Conservation (phyloP, 2,888 invertebrate genomes). For the Dryadula phaetusa region DNA sequence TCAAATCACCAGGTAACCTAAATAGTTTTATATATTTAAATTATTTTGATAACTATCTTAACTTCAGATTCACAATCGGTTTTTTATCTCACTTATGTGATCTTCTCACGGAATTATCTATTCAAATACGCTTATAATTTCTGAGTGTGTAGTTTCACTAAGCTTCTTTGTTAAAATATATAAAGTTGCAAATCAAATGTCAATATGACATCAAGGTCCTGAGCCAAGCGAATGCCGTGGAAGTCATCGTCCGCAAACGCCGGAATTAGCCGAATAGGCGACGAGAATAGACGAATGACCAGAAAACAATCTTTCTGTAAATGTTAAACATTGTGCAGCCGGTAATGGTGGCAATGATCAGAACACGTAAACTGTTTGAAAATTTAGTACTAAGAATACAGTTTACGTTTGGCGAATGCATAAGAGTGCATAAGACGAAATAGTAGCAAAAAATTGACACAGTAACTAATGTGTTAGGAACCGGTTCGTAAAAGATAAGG, state of each 20-base stretch:
- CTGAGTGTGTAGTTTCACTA: not conserved
- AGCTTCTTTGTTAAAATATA: slow-evolving; percentile 9
- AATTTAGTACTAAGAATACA: slow-evolving; percentile 10
- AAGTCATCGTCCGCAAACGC: slow-evolving; percentile 79
- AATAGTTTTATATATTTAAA: not conserved
- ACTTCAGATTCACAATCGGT: slow-evolving; percentile 11
- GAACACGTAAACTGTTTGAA: not conserved
- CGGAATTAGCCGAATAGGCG: slow-evolving; percentile 75
- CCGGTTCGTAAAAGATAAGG: slow-evolving; percentile 37
- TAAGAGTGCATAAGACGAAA: slow-evolving; percentile 33
- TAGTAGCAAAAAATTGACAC: slow-evolving; percentile 45
- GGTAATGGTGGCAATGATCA: slow-evolving; percentile 49
- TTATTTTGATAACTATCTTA: slow-evolving; percentile 11
- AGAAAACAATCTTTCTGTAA: slow-evolving; percentile 61
- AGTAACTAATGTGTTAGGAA: slow-evolving; percentile 39
- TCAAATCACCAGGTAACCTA: not conserved
- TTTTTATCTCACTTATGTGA: slow-evolving; percentile 1
- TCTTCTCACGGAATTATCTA: not conserved
- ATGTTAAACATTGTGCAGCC: slow-evolving; percentile 57
- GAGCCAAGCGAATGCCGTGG: slow-evolving; percentile 68
- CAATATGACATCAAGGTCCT: slow-evolving; percentile 66
- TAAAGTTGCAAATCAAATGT: slow-evolving; percentile 36
- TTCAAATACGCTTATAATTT: not conserved
- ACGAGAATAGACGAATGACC: slow-evolving; percentile 79
- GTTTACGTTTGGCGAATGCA: slow-evolving; percentile 36